Evolutionary conservation across 2,797 vertebrate species (phyloP).

Genomic region (Lagocephalus sceleratus): DNA sequence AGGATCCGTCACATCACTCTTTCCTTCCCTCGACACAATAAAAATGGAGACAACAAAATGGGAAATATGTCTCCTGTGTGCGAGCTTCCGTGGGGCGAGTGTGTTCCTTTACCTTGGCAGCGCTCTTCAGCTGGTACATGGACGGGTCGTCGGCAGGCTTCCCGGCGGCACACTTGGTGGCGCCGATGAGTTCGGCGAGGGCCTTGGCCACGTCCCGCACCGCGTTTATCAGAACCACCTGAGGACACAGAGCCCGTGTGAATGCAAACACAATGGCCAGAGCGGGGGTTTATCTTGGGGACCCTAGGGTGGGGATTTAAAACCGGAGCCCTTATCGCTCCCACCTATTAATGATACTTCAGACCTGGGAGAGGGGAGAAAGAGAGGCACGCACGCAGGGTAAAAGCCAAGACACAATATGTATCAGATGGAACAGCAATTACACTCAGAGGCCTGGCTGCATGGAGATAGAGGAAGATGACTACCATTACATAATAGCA

Average conservation of each 20-base stretch:
- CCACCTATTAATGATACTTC: slow-evolving; percentile 58
- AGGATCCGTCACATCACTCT: slow-evolving; percentile 27
- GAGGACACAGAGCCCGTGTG: slow-evolving; percentile 52
- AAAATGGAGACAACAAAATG: too few relatives aligned
- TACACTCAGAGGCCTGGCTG: slow-evolving; percentile 9
- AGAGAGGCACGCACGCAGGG: slow-evolving; percentile 38
- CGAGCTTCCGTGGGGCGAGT: background rate
- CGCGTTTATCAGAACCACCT: slow-evolving; percentile 98
- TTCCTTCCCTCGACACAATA: background rate
- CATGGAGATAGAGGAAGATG: slow-evolving; percentile 18
- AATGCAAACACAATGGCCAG: slow-evolving; percentile 49
- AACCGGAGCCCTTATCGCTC: slow-evolving; percentile 58
- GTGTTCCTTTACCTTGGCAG: slow-evolving; percentile 86
- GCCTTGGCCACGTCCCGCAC: slow-evolving; percentile 98
- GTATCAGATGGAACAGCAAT: slow-evolving; percentile 44
- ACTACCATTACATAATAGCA: slow-evolving; percentile 11
- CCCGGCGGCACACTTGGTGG: slow-evolving; percentile 96
- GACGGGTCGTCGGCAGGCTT: slow-evolving; percentile 95
- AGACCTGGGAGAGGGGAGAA: slow-evolving; percentile 41
- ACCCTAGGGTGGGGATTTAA: slow-evolving; percentile 57
- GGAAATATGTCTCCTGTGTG: background rate
- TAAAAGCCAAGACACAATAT: slow-evolving; percentile 18
- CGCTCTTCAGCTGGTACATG: slow-evolving; percentile 98
- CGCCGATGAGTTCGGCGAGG: slow-evolving; percentile 93
- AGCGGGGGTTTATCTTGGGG: slow-evolving; percentile 50